A percentile compares a stretch with the other conserved stretches of the same genome.
phyloP scores from a whole-genome alignment of 2,113 vertebrate species.

The Melanerpes aurifrons region DNA sequence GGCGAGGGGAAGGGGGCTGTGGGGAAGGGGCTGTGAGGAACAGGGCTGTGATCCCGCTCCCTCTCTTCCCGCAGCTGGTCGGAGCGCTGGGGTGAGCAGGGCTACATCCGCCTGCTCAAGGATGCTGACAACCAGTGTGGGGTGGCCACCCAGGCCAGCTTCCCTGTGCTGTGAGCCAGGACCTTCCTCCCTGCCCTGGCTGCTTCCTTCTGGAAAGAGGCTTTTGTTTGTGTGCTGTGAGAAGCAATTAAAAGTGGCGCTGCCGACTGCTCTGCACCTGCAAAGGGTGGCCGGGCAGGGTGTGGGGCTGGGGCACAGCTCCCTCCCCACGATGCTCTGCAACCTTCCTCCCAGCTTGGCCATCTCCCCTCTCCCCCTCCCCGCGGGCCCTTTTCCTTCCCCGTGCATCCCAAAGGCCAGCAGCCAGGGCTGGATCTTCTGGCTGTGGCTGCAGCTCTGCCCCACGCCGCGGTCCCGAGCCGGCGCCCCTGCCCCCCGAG shows the following conservation, averaged over 20 bases:
- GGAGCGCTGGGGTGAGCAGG: neutral
- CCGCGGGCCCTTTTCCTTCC: neutral
- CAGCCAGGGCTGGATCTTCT: neutral
- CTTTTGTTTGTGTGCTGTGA: neutral
- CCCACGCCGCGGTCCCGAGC: fast-evolving
- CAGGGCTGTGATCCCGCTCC: neutral
- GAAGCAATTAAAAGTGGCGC: neutral
- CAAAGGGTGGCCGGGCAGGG: fast-evolving
- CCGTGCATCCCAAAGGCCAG: neutral
- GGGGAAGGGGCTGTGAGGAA: neutral
- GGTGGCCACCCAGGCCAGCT: slow-evolving; percentile 43
- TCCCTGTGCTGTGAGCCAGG: neutral
- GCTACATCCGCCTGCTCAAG: slow-evolving; percentile 49
- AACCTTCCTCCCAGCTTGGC: neutral
- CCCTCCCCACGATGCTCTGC: fast-evolving
- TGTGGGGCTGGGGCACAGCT: neutral
- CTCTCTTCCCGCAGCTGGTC: slow-evolving; percentile 42
- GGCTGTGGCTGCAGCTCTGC: neutral
- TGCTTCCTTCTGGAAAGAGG: neutral
- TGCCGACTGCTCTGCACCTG: neutral
- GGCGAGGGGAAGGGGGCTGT: no score
- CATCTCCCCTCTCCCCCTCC: neutral
- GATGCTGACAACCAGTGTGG: neutral
- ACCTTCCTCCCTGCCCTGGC: neutral
- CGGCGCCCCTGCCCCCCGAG: fast-evolving